These are phyloP conservation scores for Mormyrops boulengeri DNA, from an alignment of 2,797 vertebrate genomes.

Conservation along the genomic window DNA sequence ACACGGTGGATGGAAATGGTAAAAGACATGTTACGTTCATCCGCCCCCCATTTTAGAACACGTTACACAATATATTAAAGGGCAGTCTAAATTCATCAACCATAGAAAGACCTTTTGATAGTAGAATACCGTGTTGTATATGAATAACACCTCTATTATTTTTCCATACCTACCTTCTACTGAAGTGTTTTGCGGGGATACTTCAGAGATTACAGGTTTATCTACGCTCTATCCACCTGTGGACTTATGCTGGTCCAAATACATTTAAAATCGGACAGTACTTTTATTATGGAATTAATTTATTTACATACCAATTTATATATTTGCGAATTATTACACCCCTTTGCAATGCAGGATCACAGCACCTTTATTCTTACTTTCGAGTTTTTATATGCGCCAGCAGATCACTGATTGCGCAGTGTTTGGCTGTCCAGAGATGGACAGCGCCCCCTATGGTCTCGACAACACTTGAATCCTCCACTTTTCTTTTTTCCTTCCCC, in stretches of 20 bases:
- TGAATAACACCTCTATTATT: background rate
- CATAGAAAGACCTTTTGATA: background rate
- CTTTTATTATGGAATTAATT: background rate
- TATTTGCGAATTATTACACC: background rate
- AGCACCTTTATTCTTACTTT: background rate
- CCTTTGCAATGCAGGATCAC: background rate
- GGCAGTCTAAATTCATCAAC: background rate
- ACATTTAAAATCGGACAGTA: background rate
- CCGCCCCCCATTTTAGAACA: background rate
- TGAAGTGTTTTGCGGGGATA: background rate
- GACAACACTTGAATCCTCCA: background rate
- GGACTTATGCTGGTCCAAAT: background rate
- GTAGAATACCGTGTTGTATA: background rate
- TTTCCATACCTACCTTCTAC: background rate
- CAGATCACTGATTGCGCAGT: background rate
- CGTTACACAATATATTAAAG: background rate
- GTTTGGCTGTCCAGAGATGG: background rate
- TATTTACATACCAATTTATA: background rate
- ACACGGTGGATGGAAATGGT: background rate
- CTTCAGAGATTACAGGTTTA: background rate
- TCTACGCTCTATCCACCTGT: background rate
- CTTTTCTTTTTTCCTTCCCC: background rate
- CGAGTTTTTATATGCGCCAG: background rate
- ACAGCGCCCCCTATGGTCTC: background rate
- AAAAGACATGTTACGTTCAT: background rate